Evolutionary conservation across 2,797 vertebrate genomes (phyloP), one percentile per base, ranked within the genome.

Genomic region (Bradypodion pumilum): DNA sequence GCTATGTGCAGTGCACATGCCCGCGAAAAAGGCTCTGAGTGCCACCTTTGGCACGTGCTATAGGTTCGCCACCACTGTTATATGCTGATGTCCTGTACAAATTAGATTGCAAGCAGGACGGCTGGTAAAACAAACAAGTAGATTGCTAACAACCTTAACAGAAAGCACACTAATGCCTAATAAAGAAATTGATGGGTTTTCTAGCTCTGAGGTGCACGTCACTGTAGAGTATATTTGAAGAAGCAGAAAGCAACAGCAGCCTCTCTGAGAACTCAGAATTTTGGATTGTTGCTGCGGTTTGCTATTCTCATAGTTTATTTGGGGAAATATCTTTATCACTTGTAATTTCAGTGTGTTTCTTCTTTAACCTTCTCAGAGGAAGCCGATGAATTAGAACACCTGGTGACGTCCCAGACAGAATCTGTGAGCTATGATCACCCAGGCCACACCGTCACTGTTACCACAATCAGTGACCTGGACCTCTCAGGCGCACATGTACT

Each of bases 401-500:
- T 92, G 12, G 95, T 99, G 81, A 99, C 97, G 0, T 95, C 94
- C 0, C 96, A 82, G 59, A 97, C 95, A 0, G 97, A 99, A 90
- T 97, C 96, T 0, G 84, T 98, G 69, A 97, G 97, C 89, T 98
- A 97, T 0, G 96, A 99, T 89, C 98, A 99, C 87, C 98, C 98
- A 32, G 99, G 98, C 93, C 98, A 99, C 95, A 97, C 97, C 0
- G 98, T 99, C 80, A 99, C 98, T 0, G 98, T 99, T 90, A 99
- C 98, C 3, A 99, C 98, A 88, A 97, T 99, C 92, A 98, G 97
- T 29, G 96, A 98, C 91, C 95, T 99, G 23, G 98, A 99, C 91
- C 96, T 99, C 75, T 97, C 97, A 0, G 95, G 95, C 0, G 85
- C 93, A 46, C 94, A 91, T 73, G 90, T 97, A 74, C 95, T 98